A percentile compares a stretch with the other conserved stretches of the same genome.
Evolutionary conservation across 2,888 invertebrate genomes (phyloP).

Genomic region (Desoria tigrina): DNA sequence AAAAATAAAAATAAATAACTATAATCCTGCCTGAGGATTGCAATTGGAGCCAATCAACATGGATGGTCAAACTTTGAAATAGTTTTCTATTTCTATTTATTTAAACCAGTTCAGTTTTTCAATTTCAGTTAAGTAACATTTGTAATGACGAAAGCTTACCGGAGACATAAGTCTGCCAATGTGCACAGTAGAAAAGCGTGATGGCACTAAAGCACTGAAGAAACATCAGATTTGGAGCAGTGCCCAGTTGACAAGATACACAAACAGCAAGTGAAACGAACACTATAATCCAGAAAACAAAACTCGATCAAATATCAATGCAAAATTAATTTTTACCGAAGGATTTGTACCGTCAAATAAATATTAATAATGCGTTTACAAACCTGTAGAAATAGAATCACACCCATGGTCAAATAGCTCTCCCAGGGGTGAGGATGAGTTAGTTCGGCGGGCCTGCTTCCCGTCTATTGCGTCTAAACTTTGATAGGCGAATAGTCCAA

Average conservation of each 20-base stretch:
- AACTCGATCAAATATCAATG: neutral
- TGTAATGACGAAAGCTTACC: slow-evolving; percentile 62
- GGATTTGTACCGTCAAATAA: neutral
- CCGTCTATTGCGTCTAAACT: slow-evolving; percentile 98
- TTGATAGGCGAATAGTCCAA: slow-evolving; percentile 95
- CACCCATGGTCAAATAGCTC: slow-evolving; percentile 99
- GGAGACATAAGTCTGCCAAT: slow-evolving; percentile 99
- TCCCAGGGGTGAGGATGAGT: slow-evolving; percentile 81
- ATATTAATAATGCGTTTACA: slow-evolving; percentile 21
- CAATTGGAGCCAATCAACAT: no score
- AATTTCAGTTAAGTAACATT: no score
- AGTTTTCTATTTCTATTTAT: no score
- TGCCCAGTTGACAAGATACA: slow-evolving; percentile 87
- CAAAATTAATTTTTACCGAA: neutral
- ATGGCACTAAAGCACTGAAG: slow-evolving; percentile 93
- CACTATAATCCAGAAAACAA: slow-evolving; percentile 60
- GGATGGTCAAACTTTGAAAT: no score
- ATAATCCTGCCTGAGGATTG: slow-evolving; percentile 11
- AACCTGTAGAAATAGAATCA: slow-evolving; percentile 91
- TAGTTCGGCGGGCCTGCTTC: slow-evolving; percentile 95
- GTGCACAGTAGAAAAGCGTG: slow-evolving; percentile 95
- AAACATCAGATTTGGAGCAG: slow-evolving; percentile 91
- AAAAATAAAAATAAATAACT: slow-evolving; percentile 7
- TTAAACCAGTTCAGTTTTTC: no score
- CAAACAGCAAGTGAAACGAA: slow-evolving; percentile 97